These are phyloP conservation scores for Plumapathes pennacea DNA, from an alignment of 92 coral and sea anemone species.

Conservation along the genomic window DNA sequence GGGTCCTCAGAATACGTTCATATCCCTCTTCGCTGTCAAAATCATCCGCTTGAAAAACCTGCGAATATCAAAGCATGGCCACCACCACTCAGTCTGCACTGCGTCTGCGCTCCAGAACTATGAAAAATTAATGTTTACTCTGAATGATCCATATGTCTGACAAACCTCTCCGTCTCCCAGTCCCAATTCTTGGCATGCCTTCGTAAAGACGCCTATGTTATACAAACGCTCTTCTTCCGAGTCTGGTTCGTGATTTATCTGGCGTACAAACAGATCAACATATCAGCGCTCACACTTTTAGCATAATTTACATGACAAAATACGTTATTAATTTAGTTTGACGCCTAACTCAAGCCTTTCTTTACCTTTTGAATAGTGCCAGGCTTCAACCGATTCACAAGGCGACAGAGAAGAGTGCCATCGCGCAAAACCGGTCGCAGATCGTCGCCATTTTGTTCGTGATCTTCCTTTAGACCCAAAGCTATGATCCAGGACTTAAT, in stretches of 20 bases:
- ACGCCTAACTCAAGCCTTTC: conserved; percentile 19
- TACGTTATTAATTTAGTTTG: conserved; percentile 17
- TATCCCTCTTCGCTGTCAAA: conserved; percentile 67
- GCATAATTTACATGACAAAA: conserved; percentile 61
- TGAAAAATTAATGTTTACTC: conserved; percentile 81
- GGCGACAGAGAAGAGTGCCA: conserved; percentile 65
- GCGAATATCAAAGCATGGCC: conserved; percentile 50
- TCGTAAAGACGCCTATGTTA: conserved; percentile 60
- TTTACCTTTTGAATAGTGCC: conserved; percentile 77
- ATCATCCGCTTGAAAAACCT: conserved; percentile 64
- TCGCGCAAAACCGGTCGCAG: conserved; percentile 53
- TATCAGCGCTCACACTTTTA: conserved; percentile 7
- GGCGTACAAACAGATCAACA: conserved; percentile 35
- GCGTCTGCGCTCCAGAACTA: conserved; percentile 72
- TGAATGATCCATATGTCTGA: conserved; percentile 35
- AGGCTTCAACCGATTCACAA: conserved; percentile 67
- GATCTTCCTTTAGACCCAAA: conserved; percentile 54
- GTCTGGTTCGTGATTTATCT: conserved; percentile 64
- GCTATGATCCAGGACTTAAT: conserved; percentile 57
- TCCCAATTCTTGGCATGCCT: conserved; percentile 80
- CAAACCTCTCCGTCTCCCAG: conserved; percentile 77
- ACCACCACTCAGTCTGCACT: conserved; percentile 8
- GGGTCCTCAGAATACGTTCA: conserved; percentile 61
- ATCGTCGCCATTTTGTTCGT: conserved; percentile 25
- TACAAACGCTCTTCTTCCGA: conserved; percentile 53